Evolutionary conservation across 1,140 invertebrate genomes (phyloP).

Genomic region (Drosophila quadrilineata): DNA sequence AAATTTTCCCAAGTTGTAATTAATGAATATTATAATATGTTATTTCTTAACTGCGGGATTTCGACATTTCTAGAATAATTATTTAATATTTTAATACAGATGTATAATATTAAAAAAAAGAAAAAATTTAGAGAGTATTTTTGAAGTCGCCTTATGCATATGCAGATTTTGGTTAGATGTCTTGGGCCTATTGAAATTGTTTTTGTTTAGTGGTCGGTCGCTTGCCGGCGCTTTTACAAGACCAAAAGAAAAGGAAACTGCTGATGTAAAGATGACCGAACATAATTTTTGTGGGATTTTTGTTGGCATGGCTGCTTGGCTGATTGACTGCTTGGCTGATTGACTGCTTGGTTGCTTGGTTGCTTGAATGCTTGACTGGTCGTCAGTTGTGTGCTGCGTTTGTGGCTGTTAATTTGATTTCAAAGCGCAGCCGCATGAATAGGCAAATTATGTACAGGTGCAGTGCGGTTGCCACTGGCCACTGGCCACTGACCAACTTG

Average conservation of each 20-base stretch:
- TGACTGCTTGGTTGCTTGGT: not conserved
- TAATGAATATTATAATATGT: too few relatives aligned
- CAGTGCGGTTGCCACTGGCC: slow-evolving; percentile 29
- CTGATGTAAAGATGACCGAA: slow-evolving; percentile 69
- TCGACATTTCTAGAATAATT: too few relatives aligned
- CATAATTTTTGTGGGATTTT: slow-evolving; percentile 59
- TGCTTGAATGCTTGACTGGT: too few relatives aligned
- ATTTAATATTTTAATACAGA: too few relatives aligned
- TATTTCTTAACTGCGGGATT: too few relatives aligned
- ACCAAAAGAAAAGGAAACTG: slow-evolving; percentile 41
- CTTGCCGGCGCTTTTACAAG: slow-evolving; percentile 15
- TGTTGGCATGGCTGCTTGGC: not conserved
- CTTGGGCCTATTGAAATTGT: too few relatives aligned
- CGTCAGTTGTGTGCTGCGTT: slow-evolving; percentile 14
- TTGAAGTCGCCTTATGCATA: too few relatives aligned
- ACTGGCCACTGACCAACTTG: slow-evolving; percentile 19
- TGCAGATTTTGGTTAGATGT: too few relatives aligned
- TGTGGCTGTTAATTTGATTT: slow-evolving; percentile 66
- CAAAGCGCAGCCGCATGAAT: slow-evolving; percentile 65
- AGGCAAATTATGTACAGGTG: slow-evolving; percentile 71
- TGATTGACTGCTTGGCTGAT: not conserved
- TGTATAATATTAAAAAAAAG: too few relatives aligned
- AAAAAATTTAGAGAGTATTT: too few relatives aligned
- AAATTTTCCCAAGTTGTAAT: too few relatives aligned
- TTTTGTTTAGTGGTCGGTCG: too few relatives aligned